Evolutionary conservation across 2,888 invertebrate species (phyloP), one percentile per base, ranked within the genome.

Genomic region (Archips xylosteana): DNA sequence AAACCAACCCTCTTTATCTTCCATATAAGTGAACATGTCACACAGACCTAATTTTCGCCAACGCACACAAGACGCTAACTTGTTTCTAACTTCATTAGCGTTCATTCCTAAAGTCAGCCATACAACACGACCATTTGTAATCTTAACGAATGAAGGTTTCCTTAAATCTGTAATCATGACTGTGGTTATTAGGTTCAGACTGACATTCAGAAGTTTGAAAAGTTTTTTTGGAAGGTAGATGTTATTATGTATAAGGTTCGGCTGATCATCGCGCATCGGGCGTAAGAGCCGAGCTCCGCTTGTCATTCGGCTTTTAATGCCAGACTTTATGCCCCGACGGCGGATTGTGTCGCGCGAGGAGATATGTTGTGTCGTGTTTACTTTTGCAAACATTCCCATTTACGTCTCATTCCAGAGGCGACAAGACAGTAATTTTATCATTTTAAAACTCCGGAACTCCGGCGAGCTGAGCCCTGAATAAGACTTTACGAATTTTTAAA

Each of bases 401-500:
- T 89, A 90, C 79, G 92, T 92, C 91, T 89, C 89, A 90, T 92
- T 90, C 89, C 85, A 83, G 85, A 83, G 80, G 77, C 76, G 77
- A 78, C 80, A 79, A 81, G 84, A 87, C 90, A 88, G 89, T 94
- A 92, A 89, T 83, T 92, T 92, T 89, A 82, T 86, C 83, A 92
- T 86, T 93, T 93, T 92, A 92, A 93, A 90, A 89, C 90, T 86
- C 86, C 82, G 85, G 82, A 87, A 83, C 86, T 85, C 85, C 82
- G 87, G 88, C 89, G 89, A 89, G 88, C 86, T 79, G 83, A 77
- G 74, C 70, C 76, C 83, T 92, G 91, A 92, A 88, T 93, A 92
- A 92, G 92, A 91, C 89, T 90, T 93, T 90, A 93, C 89, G 90
- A 90, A 92, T 91, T 91, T 90, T 92, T 90, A 90, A 93, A 91